Evolutionary conservation across 2,797 vertebrate genomes (phyloP).

Genomic region (Hipposideros larvatus): DNA sequence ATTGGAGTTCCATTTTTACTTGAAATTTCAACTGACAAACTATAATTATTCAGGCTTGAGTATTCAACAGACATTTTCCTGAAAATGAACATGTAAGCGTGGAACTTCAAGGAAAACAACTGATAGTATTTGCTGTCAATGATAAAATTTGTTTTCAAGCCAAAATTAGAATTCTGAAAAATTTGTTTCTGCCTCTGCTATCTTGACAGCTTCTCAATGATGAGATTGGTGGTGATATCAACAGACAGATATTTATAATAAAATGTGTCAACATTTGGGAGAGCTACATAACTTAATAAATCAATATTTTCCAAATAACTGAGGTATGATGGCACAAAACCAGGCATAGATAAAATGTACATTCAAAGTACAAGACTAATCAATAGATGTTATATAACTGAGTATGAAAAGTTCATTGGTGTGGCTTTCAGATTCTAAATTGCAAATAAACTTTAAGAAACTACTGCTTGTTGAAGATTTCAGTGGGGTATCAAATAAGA

Average conservation of each 20-base stretch:
- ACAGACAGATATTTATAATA: neutral
- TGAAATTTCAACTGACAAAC: constrained; percentile 1
- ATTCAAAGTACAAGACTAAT: neutral
- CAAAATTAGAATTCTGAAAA: constrained; percentile 51
- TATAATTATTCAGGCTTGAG: neutral
- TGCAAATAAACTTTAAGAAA: neutral
- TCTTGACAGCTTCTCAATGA: neutral
- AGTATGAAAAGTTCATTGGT: neutral
- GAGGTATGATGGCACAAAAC: neutral
- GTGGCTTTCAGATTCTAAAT: neutral
- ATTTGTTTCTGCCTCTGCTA: neutral
- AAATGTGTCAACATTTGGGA: neutral
- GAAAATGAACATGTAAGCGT: neutral
- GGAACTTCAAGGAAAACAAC: neutral
- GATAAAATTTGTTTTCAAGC: constrained; percentile 24
- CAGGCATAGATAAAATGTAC: neutral
- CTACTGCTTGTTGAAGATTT: neutral
- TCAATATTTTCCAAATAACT: neutral
- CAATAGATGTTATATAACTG: neutral
- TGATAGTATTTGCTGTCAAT: neutral
- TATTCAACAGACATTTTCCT: neutral
- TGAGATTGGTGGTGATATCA: neutral
- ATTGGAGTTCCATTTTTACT: neutral
- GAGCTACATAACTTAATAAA: neutral
- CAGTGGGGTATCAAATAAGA: neutral